Evolutionary conservation across 2,113 vertebrate species (phyloP), one percentile per base, ranked within the genome.

Genomic region (Entelurus aequoreus): DNA sequence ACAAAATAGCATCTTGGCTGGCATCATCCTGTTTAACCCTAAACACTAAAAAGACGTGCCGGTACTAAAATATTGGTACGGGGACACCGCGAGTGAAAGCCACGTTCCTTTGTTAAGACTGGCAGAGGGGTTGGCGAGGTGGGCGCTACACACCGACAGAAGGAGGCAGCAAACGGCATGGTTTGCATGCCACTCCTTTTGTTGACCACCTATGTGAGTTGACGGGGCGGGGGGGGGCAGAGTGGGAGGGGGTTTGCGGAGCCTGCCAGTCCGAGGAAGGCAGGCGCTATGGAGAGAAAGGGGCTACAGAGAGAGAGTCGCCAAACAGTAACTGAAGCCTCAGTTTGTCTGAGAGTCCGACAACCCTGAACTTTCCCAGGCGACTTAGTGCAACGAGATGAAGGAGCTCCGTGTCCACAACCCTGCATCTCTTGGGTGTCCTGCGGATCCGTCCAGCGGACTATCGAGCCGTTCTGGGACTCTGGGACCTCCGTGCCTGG

Each of bases 381-480:
- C 19, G 19, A 19, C 19, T 19, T 19, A 67, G 64, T 8, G 8
- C 52, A 54, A 62, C 55, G 12, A 66, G 65, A 85, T 86, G 86
- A 86, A 86, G 75, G 84, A 85, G 74, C 67, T 85, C 65, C 82
- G 78, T 77, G 66, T 78, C n/a, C 78, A 84, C 74, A 56, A 79
- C 63, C 57, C 81, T 40, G 47, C 74, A 1, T 63, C 76, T 62
- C 60, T 74, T 16, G 75, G 78, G 73, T 77, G 76, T 77, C 66
- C 80, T 4, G 40, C 60, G 2, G 62, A 66, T 53, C 72, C 73
- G 65, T 72, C 82, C 54, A 62, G 76, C n/a, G 35, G 62, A 2
- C 75, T 69, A 55, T 54, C 76, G 38, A 63, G 72, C 73, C 76
- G 72, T 75, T 37, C 85, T 0, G 79, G 77, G 70, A 78, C 77